Percentiles rank a stretch among this genome's conserved stretches.
These are phyloP conservation scores for Bryconaethiops microstoma DNA, from an alignment of 2,797 vertebrate species.

Conservation along the genomic window DNA sequence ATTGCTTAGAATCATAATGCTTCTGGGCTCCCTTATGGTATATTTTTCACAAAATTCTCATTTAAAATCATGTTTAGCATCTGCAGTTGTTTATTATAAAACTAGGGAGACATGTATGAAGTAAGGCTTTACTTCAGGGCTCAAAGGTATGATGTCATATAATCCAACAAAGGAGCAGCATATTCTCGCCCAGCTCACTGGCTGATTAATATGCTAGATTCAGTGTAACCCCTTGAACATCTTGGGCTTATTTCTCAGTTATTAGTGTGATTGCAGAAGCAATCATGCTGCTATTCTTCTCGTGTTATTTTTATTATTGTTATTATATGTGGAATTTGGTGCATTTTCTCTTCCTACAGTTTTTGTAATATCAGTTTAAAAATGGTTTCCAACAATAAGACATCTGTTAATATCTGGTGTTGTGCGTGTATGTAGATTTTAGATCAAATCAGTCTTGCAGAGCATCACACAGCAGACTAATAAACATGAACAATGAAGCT, in stretches of 20 bases:
- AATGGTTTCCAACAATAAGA: too few species aligned
- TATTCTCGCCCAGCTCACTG: conserved; percentile 1
- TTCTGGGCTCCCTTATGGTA: not conserved
- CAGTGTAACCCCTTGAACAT: not conserved
- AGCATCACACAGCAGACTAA: too few species aligned
- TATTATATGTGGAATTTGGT: too few species aligned
- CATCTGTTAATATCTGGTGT: too few species aligned
- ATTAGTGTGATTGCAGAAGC: not conserved
- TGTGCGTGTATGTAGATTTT: too few species aligned
- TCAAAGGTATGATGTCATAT: conserved; percentile 28
- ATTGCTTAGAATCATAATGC: not conserved
- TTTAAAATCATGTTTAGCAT: not conserved
- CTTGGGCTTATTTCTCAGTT: not conserved
- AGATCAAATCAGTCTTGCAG: too few species aligned
- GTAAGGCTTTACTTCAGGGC: conserved; percentile 16
- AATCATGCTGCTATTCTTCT: too few species aligned
- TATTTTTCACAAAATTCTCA: not conserved
- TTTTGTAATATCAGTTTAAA: too few species aligned
- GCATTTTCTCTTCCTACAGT: too few species aligned
- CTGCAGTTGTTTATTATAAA: conserved; percentile 19
- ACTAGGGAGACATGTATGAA: conserved; percentile 16
- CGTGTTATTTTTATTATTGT: too few species aligned
- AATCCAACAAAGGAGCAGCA: conserved; percentile 14
- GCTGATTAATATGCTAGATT: conserved; percentile 11
- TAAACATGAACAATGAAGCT: too few species aligned